A percentile compares a stretch with the other conserved stretches of the same genome.
Conservation (phyloP, 2,888 invertebrate genomes). For the Diploptera punctata region DNA sequence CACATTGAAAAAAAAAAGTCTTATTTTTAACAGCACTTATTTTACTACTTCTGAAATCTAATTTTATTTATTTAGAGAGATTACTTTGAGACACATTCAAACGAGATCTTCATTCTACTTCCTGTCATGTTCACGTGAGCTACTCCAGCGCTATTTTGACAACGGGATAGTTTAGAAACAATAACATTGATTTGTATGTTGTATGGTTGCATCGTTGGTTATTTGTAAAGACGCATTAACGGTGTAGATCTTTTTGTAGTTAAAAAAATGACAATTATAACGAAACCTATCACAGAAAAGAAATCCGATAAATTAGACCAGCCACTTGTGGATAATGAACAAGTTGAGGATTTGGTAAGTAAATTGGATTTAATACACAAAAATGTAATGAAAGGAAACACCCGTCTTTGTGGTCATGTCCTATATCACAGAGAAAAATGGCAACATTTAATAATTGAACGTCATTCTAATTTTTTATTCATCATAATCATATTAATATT, state of each 20-base stretch:
- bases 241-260: constrained; percentile 8
- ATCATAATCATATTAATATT: too few relatives aligned
- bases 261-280: constrained; percentile 78
- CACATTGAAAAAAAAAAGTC: too few relatives aligned
- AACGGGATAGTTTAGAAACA: constrained; percentile 6
- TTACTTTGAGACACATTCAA: too few relatives aligned
- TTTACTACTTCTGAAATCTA: too few relatives aligned
- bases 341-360: constrained; percentile 38
- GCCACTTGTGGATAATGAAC: constrained; percentile 66
- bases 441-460: constrained; percentile 9
- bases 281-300: constrained; percentile 75
- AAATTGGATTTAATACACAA: background rate
- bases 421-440: background rate
- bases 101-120: too few relatives aligned
- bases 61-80: too few relatives aligned
- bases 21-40: too few relatives aligned
- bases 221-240: constrained; percentile 1
- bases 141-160: constrained; percentile 22
- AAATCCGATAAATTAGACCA: constrained; percentile 70
- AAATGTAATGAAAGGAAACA: background rate
- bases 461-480: too few relatives aligned
- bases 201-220: background rate
- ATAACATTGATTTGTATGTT: constrained; percentile 31
- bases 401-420: background rate
- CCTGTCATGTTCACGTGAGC: background rate